Evolutionary conservation across 2,113 vertebrate genomes (phyloP), one percentile per base, ranked within the genome.

Genomic region (Panthera leo): DNA sequence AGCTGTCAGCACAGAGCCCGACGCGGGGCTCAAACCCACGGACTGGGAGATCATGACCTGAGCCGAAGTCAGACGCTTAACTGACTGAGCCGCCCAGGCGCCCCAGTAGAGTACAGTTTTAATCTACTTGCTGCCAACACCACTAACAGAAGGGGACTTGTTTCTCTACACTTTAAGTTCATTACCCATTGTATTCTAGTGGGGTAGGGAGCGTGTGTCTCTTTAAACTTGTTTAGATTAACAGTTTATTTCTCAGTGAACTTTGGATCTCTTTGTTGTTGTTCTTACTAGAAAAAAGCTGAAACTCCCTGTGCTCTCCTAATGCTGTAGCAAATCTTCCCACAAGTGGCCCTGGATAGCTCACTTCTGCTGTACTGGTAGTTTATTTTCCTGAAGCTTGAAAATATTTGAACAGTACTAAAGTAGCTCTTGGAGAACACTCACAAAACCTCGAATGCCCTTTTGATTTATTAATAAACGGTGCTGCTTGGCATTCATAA

Each of bases 351-450:
- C 19, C 76, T 5, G 18, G 83, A 61, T 27, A 75, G 67, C 25
- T 83, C 67, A 61, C 16, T 68, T 48, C 48, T 97, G 71, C 29
- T 94, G 5, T 80, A 48, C 21, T 82, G 76, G 31, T 67, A 48
- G 63, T 91, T 95, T 96, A 78, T 71, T 92, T 96, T 95, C 65
- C 27, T 82, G 29, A 89, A 92, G 89, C 34, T 91, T 94, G 78
- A 88, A 93, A 87, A 87, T 92, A 65, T 29, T 91, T 1, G 19
- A 95, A 16, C 15, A 87, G 42, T 53, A 65, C 95, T 75, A 83
- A 96, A 27, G 71, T 91, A 67, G 85, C 63, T 85, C 71, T 94
- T 89, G 34, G 55, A 87, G 53, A 93, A 97, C 91, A 58, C 80
- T 68, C 79, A n/a, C 31, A 93, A 89, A 89, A 36, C 87, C 14